Evolutionary conservation across 1,140 invertebrate genomes (phyloP), one percentile per base, ranked within the genome.

Genomic region (Lamellibrachia luymesi): DNA sequence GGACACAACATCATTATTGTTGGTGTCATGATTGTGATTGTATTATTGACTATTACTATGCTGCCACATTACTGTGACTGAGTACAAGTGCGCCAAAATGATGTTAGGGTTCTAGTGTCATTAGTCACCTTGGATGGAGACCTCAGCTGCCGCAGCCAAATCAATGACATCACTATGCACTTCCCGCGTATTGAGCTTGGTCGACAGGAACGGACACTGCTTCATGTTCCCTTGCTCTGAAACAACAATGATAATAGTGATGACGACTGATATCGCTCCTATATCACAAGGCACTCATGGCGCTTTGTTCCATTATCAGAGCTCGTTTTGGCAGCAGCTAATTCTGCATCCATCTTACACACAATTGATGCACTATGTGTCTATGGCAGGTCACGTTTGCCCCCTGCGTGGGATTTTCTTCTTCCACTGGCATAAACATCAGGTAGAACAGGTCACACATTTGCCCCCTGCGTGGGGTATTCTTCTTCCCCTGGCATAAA

Each of bases 181-280:
- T 50, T 51, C 80, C 27, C 38, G 49, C 49, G 89, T 90, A 8
- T 93, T 89, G 6, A 91, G 22, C 51, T 93, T 56, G 25, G 49
- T 90, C 50, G 90, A 80, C 49, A 93, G 49, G 93, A 93, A 93
- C 7, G 93, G 93, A 91, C 93, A 93, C 51, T 91, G 64, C 64
- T 80, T 80, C 64, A 80, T 6, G 13, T 80, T 80, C 64, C 25
- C 64, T 4, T 22, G 64, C 64, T 80, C 64, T 80, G 64, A 80
- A 80, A 80, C 64, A 80, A 80, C 17, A 80, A 80, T 80, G 64
- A 17, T 56, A 80, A 80, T 17, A 80, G 25, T 80, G 64, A 17
- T 56, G 7, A 80, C 64, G 17, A 4, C 64, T 80, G 64, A 80
- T 80, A 22, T 80, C 13, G 64, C 2, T 4, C 17, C 7, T 0